Evolutionary conservation across 2,797 vertebrate species (phyloP), one percentile per base, ranked within the genome.

Genomic region (Schizopygopsis pylzovi): DNA sequence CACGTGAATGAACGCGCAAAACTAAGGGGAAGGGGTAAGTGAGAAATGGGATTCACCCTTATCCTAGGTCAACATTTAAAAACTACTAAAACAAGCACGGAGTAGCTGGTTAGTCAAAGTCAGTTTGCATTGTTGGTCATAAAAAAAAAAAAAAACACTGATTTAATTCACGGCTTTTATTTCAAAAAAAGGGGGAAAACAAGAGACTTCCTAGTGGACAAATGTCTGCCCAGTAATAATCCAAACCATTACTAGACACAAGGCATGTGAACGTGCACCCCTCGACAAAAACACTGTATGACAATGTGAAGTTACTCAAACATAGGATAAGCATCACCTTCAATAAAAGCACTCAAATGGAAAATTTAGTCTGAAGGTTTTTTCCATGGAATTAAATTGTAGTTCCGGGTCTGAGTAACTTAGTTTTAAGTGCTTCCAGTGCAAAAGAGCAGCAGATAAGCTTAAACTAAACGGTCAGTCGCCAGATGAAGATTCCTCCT

Each of bases 191-290:
- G 39, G 39, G 39, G 39, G 39, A 33, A 33, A 33, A 33, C 33
- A 33, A 33, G 39, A 6, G 39, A 91, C 63, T 87, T 85, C 88
- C 88, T 70, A 87, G 75, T 80, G 52, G 63, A 88, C 81, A 86
- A 39, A 84, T 37, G 87, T 47, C 89, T 81, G 83, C 41, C 63
- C 86, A 87, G 83, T 85, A 72, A 82, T 82, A 79, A 59, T 81
- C 84, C 65, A 79, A 59, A 85, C 52, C 79, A 82, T 63, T 76
- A 83, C 70, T 70, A 37, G 72, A 85, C 39, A 85, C 43, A 72
- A 72, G 37, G 1, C 11, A 67, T 37, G 11, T 68, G 13, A 49
- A 65, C 33, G 28, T 47, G 37, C 65, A 87, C 20, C 65, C 82
- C 63, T 68, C 20, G 15, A 84, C 67, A 68, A 22, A 39, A 37